Evolutionary conservation across 2,888 invertebrate species (phyloP).

Genomic region (Standfussiana lucernea): DNA sequence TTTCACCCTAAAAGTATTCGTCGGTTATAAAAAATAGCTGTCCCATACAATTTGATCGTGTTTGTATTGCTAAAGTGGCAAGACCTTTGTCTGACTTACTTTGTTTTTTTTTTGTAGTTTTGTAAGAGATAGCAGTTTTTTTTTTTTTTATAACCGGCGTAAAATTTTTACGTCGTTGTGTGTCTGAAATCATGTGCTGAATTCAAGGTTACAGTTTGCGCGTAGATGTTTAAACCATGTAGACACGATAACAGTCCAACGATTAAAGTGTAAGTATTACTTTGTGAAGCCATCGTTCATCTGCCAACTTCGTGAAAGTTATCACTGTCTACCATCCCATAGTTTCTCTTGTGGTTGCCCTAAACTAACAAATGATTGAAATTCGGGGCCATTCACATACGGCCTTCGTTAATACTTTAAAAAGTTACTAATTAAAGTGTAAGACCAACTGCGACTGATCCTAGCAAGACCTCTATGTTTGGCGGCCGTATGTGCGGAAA

Average conservation of each 20-base stretch:
- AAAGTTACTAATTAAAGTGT: constrained; percentile 21
- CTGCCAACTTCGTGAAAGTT: background rate
- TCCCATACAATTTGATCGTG: no score
- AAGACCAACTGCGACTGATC: constrained; percentile 46
- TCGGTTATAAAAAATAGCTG: no score
- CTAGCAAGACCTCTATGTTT: constrained; percentile 12
- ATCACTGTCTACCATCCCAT: background rate
- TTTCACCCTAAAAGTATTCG: no score
- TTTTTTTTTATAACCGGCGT: no score
- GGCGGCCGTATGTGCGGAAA: background rate
- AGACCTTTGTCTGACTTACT: no score
- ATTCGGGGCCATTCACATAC: constrained; percentile 26
- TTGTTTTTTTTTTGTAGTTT: no score
- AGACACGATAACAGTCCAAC: background rate
- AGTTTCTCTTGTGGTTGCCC: constrained; percentile 29
- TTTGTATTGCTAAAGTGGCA: no score
- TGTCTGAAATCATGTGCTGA: background rate
- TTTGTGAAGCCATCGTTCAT: background rate
- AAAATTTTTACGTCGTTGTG: no score
- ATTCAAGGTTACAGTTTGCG: background rate
- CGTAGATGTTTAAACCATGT: background rate
- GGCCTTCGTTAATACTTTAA: constrained; percentile 24
- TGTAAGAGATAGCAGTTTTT: no score
- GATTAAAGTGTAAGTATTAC: no score
- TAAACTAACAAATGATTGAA: constrained; percentile 60